A percentile compares a stretch with the other conserved stretches of the same genome.
phyloP scores from a whole-genome alignment of 2,113 vertebrate species.

The Protomyctophum bolini region DNA sequence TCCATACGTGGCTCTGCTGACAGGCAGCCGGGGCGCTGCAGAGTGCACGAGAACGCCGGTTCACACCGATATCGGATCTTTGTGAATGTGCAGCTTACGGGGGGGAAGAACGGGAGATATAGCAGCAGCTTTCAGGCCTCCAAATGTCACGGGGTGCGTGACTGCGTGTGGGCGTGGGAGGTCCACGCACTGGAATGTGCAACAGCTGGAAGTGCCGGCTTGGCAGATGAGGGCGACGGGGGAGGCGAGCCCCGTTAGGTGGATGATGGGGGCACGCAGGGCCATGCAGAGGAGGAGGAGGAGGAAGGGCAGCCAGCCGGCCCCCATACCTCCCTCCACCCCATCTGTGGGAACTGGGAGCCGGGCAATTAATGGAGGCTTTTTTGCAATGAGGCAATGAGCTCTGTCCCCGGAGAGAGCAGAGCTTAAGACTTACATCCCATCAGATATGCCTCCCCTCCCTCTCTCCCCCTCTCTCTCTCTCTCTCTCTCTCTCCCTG shows the following conservation, averaged over 20 bases:
- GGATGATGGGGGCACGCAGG: slow-evolving; percentile 47
- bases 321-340: background rate
- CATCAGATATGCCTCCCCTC: slow-evolving; percentile 22
- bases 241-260: slow-evolving; percentile 3
- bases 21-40: background rate
- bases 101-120: background rate
- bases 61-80: background rate
- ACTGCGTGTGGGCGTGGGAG: slow-evolving; percentile 55
- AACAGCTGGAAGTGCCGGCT: slow-evolving; percentile 65
- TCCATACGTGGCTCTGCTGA: no score
- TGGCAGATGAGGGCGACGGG: slow-evolving; percentile 40
- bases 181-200: slow-evolving; percentile 63
- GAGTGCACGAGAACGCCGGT: background rate
- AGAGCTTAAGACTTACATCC: slow-evolving; percentile 30
- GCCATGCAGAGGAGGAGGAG: slow-evolving; percentile 31
- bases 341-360: slow-evolving; percentile 65
- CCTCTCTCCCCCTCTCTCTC: background rate
- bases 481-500: background rate
- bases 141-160: slow-evolving; percentile 28
- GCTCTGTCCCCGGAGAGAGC: slow-evolving; percentile 14
- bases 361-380: slow-evolving; percentile 45
- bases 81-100: slow-evolving; percentile 17
- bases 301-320: background rate
- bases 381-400: slow-evolving; percentile 58
- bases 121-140: slow-evolving; percentile 23